Evolutionary conservation across 2,113 vertebrate species (phyloP), one percentile per base, ranked within the genome.

Genomic region (Alces alces): DNA sequence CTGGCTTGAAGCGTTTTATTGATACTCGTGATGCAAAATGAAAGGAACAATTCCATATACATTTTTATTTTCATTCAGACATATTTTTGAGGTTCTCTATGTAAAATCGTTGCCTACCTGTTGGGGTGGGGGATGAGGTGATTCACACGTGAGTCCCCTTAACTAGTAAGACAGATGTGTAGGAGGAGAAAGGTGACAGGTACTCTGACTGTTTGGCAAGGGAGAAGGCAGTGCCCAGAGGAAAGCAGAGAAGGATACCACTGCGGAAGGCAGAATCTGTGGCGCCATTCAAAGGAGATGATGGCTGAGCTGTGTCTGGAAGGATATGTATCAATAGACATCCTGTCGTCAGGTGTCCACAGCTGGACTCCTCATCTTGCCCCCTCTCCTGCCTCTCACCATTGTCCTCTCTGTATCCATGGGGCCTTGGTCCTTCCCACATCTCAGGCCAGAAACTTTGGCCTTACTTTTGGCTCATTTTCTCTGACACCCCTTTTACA

Each of bases 391-490:
- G 2, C 13, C 7, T 14, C 43, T 86, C 13, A n/a, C 28, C 10
- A 0, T n/a, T n/a, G 52, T 70, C 54, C 4, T 82, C 1, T 0
- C 0, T 2, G 19, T 5, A n/a, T 43, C 19, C 27, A 2, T 1
- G 27, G 13, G 17, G 19, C 8, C 14, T 52, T 21, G 0, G 1
- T 6, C 45, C 52, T 84, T 47, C 76, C 33, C 30, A 17, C 12
- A 28, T 10, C 28, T 47, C 64, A 27, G 11, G 12, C 76, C 55
- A 3, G 27, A 17, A 33, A 13, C 43, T 50, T 39, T 16, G 23
- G 11, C 55, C 2, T 79, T 28, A 30, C 17, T 25, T 43, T 50
- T 47, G 17, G 50, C 52, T 30, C 16, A 23, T 61, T 89, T 47
- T 30, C 30, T 89, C n/a, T 79, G 78, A n/a, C 1, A 21, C 28